Conservation (phyloP, 1,140 invertebrate genomes). For the Campoletis sonorensis region DNA sequence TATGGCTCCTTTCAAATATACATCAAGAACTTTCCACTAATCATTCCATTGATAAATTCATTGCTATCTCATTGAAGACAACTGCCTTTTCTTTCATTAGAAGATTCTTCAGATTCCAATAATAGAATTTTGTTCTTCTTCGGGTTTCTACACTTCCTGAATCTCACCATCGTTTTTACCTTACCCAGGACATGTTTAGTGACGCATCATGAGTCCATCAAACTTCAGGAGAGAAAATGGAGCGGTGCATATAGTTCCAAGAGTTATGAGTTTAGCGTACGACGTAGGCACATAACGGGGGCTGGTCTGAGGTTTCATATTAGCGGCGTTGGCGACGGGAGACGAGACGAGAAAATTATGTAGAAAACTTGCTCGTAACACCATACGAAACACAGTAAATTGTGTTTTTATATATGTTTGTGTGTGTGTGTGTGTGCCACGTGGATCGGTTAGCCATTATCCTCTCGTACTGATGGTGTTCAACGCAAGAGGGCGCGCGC, state of each 20-base stretch:
- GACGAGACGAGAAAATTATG: constrained; percentile 51
- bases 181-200: neutral
- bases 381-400: neutral
- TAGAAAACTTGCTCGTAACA: constrained; percentile 51
- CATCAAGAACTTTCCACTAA: no score
- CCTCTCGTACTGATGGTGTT: constrained; percentile 34
- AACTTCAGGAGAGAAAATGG: neutral
- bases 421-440: constrained; percentile 46
- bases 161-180: neutral
- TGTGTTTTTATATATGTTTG: constrained; percentile 1
- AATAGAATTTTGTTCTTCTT: no score
- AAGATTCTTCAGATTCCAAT: no score
- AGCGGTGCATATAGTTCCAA: neutral
- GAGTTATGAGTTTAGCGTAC: constrained; percentile 7
- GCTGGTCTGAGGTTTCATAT: constrained; percentile 26
- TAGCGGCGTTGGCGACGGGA: constrained; percentile 21
- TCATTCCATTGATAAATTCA: no score
- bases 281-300: constrained; percentile 26
- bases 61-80: no score
- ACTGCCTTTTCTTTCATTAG: no score
- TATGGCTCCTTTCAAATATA: neutral
- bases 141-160: neutral
- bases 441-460: constrained; percentile 56
- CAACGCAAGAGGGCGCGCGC: constrained; percentile 12
- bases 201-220: neutral